phyloP scores from a whole-genome alignment of 2,113 vertebrate species.

The Empidonax alnorum region DNA sequence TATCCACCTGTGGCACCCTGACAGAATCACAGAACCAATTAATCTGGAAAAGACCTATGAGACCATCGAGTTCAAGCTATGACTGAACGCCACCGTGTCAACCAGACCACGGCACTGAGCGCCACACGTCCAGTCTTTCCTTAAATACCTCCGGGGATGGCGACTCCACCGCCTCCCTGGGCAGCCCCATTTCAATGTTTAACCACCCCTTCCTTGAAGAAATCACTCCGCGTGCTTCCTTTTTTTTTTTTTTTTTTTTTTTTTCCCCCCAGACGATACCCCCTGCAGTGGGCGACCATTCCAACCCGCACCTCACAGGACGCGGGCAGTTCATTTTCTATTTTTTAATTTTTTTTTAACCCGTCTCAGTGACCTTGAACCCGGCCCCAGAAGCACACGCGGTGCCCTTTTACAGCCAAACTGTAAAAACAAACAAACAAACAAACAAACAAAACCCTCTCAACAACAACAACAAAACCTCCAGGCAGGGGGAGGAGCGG shows the following conservation, averaged over 20 bases:
- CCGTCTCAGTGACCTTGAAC: background rate
- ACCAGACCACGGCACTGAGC: background rate
- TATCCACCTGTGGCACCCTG: background rate
- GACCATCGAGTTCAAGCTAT: no score
- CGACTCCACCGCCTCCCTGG: background rate
- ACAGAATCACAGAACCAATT: background rate
- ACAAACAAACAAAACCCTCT: background rate
- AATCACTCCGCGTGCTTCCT: background rate
- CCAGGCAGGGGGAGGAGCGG: no score
- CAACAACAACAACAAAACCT: background rate
- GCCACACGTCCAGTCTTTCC: background rate
- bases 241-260: no score
- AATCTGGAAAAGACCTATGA: background rate
- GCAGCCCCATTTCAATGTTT: background rate
- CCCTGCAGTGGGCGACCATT: fast-evolving
- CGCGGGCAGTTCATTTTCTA: background rate
- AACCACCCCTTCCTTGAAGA: background rate
- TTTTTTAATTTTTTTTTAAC: background rate
- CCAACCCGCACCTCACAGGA: background rate
- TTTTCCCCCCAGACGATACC: background rate
- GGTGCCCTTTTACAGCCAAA: fast-evolving
- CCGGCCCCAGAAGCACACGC: no score
- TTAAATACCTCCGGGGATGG: background rate
- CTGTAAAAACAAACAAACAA: no score
- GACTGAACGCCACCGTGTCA: background rate